Evolutionary conservation across 23 tunicate species (phyloP).

Genomic region (Styela clava): DNA sequence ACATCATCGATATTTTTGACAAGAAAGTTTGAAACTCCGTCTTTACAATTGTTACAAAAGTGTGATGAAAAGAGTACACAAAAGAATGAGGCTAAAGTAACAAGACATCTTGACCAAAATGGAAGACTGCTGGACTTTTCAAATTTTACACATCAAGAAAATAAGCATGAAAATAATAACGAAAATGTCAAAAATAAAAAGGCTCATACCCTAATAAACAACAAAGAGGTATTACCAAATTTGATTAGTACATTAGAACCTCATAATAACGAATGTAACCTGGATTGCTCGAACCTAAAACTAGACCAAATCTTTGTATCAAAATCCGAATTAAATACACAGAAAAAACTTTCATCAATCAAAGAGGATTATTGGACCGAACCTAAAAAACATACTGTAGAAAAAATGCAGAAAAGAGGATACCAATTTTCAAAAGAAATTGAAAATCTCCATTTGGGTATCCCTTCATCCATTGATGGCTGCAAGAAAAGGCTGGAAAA

Average conservation of each 20-base stretch:
- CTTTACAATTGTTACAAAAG: not conserved
- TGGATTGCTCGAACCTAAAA: no score
- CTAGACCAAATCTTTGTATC: no score
- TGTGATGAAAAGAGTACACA: not conserved
- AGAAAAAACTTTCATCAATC: not conserved
- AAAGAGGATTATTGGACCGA: not conserved
- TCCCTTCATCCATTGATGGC: constrained; percentile 34
- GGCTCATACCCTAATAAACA: no score
- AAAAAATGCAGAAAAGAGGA: not conserved
- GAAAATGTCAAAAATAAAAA: no score
- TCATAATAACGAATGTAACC: no score
- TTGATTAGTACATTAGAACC: no score
- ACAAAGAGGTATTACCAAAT: no score
- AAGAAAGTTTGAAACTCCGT: not conserved
- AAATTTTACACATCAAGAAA: not conserved
- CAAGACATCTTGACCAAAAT: not conserved
- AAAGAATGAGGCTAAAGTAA: no score
- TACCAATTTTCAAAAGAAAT: constrained; percentile 23
- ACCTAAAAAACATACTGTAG: not conserved
- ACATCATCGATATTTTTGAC: not conserved
- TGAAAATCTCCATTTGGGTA: constrained; percentile 66
- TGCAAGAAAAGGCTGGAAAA: constrained; percentile 1
- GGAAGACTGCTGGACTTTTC: not conserved
- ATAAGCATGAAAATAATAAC: no score
- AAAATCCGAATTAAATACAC: no score